phyloP scores from a whole-genome alignment of 2,113 vertebrate genomes.

The Opisthocomus hoazin region DNA sequence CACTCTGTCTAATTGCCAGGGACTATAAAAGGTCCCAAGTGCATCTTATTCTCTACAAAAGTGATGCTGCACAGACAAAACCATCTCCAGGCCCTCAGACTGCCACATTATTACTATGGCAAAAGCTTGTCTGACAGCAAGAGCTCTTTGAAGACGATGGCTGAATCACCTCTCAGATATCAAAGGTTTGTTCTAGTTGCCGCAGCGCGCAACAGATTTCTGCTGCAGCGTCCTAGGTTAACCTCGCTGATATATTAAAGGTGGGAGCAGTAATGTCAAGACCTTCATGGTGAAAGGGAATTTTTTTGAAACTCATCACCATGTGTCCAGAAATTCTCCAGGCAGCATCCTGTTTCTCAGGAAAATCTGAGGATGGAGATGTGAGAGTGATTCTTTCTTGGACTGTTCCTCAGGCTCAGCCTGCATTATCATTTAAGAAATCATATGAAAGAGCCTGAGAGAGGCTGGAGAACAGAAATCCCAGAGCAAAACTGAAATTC shows the following conservation, averaged over 20 bases:
- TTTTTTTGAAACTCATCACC: neutral
- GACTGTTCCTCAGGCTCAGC: neutral
- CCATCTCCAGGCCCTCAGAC: neutral
- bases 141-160: neutral
- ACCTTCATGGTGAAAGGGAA: neutral
- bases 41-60: neutral
- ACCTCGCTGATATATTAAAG: neutral
- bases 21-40: neutral
- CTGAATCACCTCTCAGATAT: neutral
- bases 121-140: fast-evolving
- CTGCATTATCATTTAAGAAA: neutral
- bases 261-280: neutral
- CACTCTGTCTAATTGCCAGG: neutral
- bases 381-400: neutral
- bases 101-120: neutral
- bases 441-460: neutral
- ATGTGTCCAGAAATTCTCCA: neutral
- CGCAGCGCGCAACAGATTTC: fast-evolving
- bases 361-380: neutral
- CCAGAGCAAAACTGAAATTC: neutral
- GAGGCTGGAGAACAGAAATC: neutral
- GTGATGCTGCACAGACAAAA: neutral
- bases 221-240: neutral
- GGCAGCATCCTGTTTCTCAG: neutral
- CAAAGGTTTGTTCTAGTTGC: neutral